Evolutionary conservation across 2,888 invertebrate genomes (phyloP), one percentile per base, ranked within the genome.

Genomic region (Eubasilissa splendida): DNA sequence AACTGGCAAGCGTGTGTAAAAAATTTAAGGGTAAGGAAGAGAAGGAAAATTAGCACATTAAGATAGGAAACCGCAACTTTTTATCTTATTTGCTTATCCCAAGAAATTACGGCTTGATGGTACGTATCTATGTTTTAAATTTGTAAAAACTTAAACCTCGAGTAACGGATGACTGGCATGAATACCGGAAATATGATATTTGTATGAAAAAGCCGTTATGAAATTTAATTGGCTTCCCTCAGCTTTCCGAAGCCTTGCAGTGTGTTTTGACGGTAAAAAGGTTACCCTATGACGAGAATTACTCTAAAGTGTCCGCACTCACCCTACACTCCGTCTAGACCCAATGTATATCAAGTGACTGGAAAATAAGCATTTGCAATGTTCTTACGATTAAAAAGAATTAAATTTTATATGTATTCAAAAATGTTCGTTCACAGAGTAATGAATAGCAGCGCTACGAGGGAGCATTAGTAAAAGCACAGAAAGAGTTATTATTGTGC

Each of bases 161-260:
- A 42, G 42, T 42, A 42, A 42, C 3, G 42, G 42, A 42, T 42
- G 70, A 31, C 54, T 54, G 9, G 70, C 70, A 70, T 31, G 52
- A 70, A 70, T 70, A 70, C 52, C 53, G 14, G 70, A 54, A 70
- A 70, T 8, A 10, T 54, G 54, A 70, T 70, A 70, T 70, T 70
- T 70, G 53, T 70, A 31, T 10, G n/a, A 42, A 70, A 70, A 53
- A 70, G 53, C 53, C 70, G 14, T 70, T 70, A 54, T 54, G 31
- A 14, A 54, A 54, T 70, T 70, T 70, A 70, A 70, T 70, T 70
- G 70, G 70, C 70, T 70, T 70, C 70, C 31, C 53, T 70, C 14
- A 53, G 31, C 31, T 54, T 22, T 14, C 31, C 53, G 70, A 70
- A 70, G 70, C 70, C 70, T 54, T 70, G 52, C 11, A 70, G 70